Percentiles rank a stretch among this genome's conserved stretches.
These are phyloP conservation scores for Aphyosemion australe DNA, from an alignment of 2,113 vertebrate genomes.

Conservation along the genomic window DNA sequence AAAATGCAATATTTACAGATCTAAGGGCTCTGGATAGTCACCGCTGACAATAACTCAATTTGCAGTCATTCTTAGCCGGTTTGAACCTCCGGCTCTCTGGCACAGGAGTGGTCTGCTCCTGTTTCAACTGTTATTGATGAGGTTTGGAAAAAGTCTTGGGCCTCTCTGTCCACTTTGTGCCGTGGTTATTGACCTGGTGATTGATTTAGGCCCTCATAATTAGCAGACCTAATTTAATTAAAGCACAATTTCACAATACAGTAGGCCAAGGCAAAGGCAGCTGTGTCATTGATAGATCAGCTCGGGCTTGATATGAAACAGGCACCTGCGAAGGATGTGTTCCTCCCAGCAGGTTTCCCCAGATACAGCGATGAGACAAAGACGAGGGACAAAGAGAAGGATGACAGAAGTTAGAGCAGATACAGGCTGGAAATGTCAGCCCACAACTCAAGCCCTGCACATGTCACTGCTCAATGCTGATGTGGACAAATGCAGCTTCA, in stretches of 20 bases:
- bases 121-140: slow-evolving; percentile 79
- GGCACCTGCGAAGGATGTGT: slow-evolving; percentile 73
- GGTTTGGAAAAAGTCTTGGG: slow-evolving; percentile 66
- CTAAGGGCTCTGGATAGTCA: slow-evolving; percentile 65
- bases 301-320: slow-evolving; percentile 75
- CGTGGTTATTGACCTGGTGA: slow-evolving; percentile 81
- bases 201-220: slow-evolving; percentile 86
- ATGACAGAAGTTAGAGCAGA: slow-evolving; percentile 16
- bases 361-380: slow-evolving; percentile 38
- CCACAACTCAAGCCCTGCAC: slow-evolving; percentile 13
- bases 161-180: slow-evolving; percentile 68
- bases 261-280: slow-evolving; percentile 72
- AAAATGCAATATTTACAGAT: slow-evolving; percentile 33
- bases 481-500: slow-evolving; percentile 71
- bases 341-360: slow-evolving; percentile 43
- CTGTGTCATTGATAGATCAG: slow-evolving; percentile 83
- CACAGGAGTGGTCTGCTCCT: slow-evolving; percentile 52
- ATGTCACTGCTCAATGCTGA: slow-evolving; percentile 31
- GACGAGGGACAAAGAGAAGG: slow-evolving; percentile 24
- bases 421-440: slow-evolving; percentile 38
- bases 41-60: slow-evolving; percentile 76
- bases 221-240: slow-evolving; percentile 84
- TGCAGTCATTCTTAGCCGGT: slow-evolving; percentile 69
- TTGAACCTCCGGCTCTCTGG: slow-evolving; percentile 68
- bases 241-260: slow-evolving; percentile 84